Conservation (phyloP, 2,113 vertebrate species). For the Argyrosomus japonicus region DNA sequence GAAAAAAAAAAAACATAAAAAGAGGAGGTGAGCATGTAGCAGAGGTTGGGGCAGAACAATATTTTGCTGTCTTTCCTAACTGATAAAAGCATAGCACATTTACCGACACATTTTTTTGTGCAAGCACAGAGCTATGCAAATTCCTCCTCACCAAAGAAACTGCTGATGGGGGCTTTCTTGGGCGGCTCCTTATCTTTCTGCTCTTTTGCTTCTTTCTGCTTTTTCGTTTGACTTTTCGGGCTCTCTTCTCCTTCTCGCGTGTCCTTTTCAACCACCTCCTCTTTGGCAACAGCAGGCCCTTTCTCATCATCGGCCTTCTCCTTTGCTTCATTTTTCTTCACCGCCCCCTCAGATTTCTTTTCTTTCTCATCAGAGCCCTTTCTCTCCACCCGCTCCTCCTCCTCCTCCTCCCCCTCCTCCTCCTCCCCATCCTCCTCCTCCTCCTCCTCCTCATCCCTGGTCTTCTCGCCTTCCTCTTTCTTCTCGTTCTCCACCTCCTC, state of each 20-base stretch:
- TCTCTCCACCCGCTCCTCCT: constrained; percentile 30
- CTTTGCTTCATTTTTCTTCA: constrained; percentile 51
- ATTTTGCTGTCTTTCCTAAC: constrained; percentile 35
- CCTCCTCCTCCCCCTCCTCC: constrained; percentile 24
- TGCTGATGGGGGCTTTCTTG: constrained; percentile 83
- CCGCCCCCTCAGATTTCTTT: constrained; percentile 57
- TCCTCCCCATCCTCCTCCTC: constrained; percentile 41
- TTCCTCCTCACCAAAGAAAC: constrained; percentile 87
- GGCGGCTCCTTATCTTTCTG: constrained; percentile 69
- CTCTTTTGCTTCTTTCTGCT: constrained; percentile 59
- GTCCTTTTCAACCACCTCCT: constrained; percentile 50
- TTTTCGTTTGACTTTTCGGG: constrained; percentile 70
- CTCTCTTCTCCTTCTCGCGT: constrained; percentile 43
- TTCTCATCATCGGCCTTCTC: constrained; percentile 65
- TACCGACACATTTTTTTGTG: constrained; percentile 43
- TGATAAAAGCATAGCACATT: constrained; percentile 60
- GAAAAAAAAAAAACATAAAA: constrained; percentile 1
- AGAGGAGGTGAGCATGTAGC: constrained; percentile 24
- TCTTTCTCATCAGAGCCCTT: constrained; percentile 44
- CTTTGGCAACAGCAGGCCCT: constrained; percentile 18
- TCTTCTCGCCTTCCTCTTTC: constrained; percentile 25
- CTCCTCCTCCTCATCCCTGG: constrained; percentile 36
- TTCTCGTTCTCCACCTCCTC: constrained; percentile 55
- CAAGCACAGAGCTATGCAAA: constrained; percentile 64
- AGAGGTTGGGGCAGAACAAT: constrained; percentile 15